Conservation (phyloP, 2,797 vertebrate species). For the Tragelaphus oryx region DNA sequence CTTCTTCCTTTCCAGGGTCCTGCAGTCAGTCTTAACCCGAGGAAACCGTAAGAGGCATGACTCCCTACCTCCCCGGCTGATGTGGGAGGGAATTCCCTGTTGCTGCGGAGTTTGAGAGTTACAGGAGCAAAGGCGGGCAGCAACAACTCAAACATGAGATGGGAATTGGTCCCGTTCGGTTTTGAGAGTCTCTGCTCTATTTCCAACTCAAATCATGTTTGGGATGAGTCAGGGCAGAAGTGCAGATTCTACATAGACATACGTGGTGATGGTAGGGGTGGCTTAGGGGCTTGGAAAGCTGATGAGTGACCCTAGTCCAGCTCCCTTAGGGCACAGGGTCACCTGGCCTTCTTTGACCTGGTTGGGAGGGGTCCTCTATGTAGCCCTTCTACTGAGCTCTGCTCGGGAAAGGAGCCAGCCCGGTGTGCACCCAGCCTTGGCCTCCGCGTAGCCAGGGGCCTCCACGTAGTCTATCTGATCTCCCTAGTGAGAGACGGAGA, state of each 20-base stretch:
- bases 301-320: neutral
- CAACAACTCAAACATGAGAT: neutral
- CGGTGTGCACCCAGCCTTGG: neutral
- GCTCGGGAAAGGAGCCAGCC: neutral
- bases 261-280: neutral
- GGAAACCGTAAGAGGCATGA: fast-evolving
- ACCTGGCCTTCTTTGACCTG: neutral
- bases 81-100: neutral
- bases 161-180: neutral
- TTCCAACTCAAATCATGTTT: neutral
- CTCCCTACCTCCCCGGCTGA: neutral
- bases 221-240: neutral
- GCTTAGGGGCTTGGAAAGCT: neutral
- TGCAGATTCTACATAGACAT: neutral
- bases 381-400: neutral
- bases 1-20: neutral
- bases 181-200: neutral
- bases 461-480: neutral
- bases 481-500: neutral
- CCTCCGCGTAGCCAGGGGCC: too few relatives aligned
- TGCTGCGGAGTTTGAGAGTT: neutral
- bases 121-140: neutral
- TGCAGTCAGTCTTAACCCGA: fast-evolving
- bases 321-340: neutral
- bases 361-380: neutral